Base-by-base conservation (phyloP, 2,797 vertebrate genomes). In the Amazona finschi region DNA sequence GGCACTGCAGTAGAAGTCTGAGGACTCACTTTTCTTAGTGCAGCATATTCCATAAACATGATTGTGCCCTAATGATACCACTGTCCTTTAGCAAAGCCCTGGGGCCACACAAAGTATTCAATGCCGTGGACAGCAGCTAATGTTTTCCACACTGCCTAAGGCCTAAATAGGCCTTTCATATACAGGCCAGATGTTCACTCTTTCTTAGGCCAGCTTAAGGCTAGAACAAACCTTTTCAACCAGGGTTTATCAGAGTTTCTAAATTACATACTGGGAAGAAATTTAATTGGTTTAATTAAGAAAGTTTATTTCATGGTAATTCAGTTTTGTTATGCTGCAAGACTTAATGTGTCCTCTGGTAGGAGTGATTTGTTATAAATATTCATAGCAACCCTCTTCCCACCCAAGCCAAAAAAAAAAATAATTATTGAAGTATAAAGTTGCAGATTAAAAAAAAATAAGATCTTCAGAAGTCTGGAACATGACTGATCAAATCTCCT, bases 241-340 rank as follows among this genome's bases (percentile, higher is more conserved):
- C 94, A 98, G 98, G 96, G 97, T 97, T 98, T 98, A 98, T 98
- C 98, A 98, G 98, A 97, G 96, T 98, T 98, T 97, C 97, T 98
- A 98, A 98, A 98, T 98, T 98, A 98, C 97, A 98, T 97, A 98
- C 97, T 98, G 98, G 97, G 97, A 98, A 98, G 97, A 97, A 98
- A 98, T 98, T 98, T 98, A 98, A 98, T 98, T 98, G 98, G 97
- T 98, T 98, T 98, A 98, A 98, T 98, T 98, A 98, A 98, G 98
- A 98, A 98, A 98, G 98, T 98, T 98, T 98, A 98, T 98, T 98
- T 98, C 98, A 97, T 98, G 98, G 97, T 97, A 98, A 98, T 98
- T 98, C 98, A 97, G 97, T 97, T 98, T 98, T 98, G 98, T 97
- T 98, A 98, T 98, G 97, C 98, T 97, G 97, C 75, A 91, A 98